Evolutionary conservation across 1,140 invertebrate species (phyloP), one percentile per base, ranked within the genome.

Genomic region (Belonocnema kinseyi): DNA sequence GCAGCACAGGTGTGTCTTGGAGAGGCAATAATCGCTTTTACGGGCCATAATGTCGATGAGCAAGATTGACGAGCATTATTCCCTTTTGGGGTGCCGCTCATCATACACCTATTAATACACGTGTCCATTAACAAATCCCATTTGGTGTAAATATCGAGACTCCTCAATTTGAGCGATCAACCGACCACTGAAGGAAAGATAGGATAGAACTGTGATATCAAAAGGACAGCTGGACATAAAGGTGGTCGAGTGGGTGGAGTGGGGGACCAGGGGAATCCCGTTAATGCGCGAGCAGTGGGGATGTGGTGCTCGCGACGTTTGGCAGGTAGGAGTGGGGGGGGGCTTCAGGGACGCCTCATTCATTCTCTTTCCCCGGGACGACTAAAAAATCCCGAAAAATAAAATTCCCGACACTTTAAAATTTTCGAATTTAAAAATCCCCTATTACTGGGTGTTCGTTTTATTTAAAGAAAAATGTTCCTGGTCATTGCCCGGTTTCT

Each of bases 201-300:
- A 33, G 14, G 61, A 26, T 40, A 14, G 33, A 16, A 40, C 61
- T 16, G 61, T 66, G 14, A 66, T 66, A 66, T 46, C 61, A 40
- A 66, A 66, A 66, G 61, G 61, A 33, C 21, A 66, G 61, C 26
- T 66, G 26, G 40, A 66, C 16, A 14, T 40, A 46, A 61, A 66
- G 61, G 61, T 46, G 40, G 40, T 10, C 2, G 61, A 66, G 40
- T 40, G 61, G 61, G 14, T 66, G 16, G 33, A 40, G 13, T 16
- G 26, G 14, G 3, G 7, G 12, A 10, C 11, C 14, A 10, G 33
- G 26, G 26, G 61, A 40, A 40, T 16, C 13, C 26, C 40, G 26
- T 66, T 66, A 16, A 66, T 66, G 33, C 16, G 26, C 11, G 13
- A 61, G 33, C 13, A 61, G 58, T 26, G 58, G 58, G 58, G 58